These are phyloP conservation scores for Galerucella calmariensis DNA, from an alignment of 2,888 invertebrate genomes.

Conservation along the genomic window DNA sequence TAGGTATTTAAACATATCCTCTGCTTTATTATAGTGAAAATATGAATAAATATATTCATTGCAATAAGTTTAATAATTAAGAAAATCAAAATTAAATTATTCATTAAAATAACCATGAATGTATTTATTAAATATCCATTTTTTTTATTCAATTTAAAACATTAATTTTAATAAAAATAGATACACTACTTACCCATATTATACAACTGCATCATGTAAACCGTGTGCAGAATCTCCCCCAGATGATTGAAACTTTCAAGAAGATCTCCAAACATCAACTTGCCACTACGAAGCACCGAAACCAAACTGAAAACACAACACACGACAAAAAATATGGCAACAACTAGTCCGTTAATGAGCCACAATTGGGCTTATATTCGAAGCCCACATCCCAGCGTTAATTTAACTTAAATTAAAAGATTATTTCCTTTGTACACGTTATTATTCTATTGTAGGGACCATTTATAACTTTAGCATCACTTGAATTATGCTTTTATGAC, in stretches of 20 bases:
- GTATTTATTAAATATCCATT: too few relatives aligned
- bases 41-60: too few relatives aligned
- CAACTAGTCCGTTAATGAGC: conserved; percentile 61
- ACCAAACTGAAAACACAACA: conserved; percentile 40
- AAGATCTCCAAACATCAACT: conserved; percentile 4
- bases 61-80: too few relatives aligned
- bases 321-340: conserved; percentile 52
- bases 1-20: too few relatives aligned
- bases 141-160: too few relatives aligned
- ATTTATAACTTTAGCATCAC: conserved; percentile 49
- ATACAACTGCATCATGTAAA: background rate
- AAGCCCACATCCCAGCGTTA: conserved; percentile 65
- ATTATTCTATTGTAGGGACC: conserved; percentile 64
- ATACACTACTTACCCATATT: too few relatives aligned
- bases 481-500: conserved; percentile 44
- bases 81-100: too few relatives aligned
- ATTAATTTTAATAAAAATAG: too few relatives aligned
- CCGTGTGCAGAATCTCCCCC: background rate
- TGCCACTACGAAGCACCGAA: conserved; percentile 23
- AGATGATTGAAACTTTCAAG: background rate
- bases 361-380: conserved; percentile 65
- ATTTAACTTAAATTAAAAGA: conserved; percentile 67
- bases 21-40: too few relatives aligned
- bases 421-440: conserved; percentile 66
- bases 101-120: too few relatives aligned